Percentiles rank a stretch among this genome's conserved stretches.
Evolutionary conservation across 2,888 invertebrate genomes (phyloP).

Genomic region (Lamellibrachia columna): DNA sequence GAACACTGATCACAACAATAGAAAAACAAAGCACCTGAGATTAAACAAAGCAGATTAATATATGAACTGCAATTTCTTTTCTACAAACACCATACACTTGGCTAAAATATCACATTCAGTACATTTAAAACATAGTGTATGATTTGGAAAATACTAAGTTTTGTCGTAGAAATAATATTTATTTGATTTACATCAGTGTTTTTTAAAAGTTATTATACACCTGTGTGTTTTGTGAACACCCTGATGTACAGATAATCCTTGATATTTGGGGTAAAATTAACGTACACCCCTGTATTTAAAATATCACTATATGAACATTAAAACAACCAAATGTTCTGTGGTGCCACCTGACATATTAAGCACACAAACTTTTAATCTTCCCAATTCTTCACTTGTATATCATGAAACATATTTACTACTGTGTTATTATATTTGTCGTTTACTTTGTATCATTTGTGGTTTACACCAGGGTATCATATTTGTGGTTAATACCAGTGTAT

Average conservation of each 20-base stretch:
- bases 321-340: not conserved
- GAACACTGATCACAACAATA: not conserved
- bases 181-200: not conserved
- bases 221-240: not conserved
- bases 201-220: not conserved
- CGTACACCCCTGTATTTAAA: not conserved
- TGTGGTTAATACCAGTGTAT: not conserved
- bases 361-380: not conserved
- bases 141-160: slow-evolving; percentile 4
- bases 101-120: not conserved
- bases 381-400: not conserved
- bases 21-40: not conserved
- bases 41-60: not conserved
- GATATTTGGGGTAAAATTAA: not conserved
- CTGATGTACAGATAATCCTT: not conserved
- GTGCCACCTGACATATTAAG: not conserved
- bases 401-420: not conserved
- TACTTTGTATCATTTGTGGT: not conserved
- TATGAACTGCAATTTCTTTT: slow-evolving; percentile 1
- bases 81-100: not conserved
- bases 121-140: not conserved
- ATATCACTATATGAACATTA: not conserved
- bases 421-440: not conserved
- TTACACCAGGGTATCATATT: not conserved
- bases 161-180: not conserved